These are phyloP conservation scores for Catharus bicknelli DNA, from an alignment of 2,113 vertebrate species.

Conservation along the genomic window DNA sequence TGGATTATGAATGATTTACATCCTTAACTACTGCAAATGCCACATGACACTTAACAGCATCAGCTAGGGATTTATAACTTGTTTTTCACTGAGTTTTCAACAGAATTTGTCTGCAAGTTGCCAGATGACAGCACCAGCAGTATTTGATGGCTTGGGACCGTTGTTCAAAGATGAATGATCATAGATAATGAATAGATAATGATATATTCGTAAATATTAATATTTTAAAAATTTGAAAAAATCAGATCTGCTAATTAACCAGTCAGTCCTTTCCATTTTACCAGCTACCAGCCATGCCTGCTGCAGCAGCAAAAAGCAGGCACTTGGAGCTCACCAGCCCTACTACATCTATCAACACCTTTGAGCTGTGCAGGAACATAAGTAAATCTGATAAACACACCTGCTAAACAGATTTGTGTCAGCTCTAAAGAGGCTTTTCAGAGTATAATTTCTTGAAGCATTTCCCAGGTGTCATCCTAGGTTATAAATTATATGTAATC, in stretches of 20 bases:
- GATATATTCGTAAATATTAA: background rate
- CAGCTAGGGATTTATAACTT: constrained; percentile 1
- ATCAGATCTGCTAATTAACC: background rate
- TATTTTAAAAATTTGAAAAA: no score
- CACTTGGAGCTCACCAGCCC: background rate
- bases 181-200: background rate
- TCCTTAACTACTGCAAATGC: constrained; percentile 28
- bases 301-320: background rate
- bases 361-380: background rate
- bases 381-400: constrained; percentile 24
- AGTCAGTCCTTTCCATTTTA: constrained; percentile 18
- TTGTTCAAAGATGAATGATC: background rate
- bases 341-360: background rate
- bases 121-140: background rate
- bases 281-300: background rate
- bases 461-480: background rate
- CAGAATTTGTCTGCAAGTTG: background rate
- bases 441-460: constrained; percentile 8
- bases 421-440: constrained; percentile 1
- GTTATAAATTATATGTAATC: background rate
- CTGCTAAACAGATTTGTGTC: constrained; percentile 18
- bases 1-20: constrained; percentile 46
- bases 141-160: background rate
- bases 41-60: background rate
- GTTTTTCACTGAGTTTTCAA: background rate